Conservation (phyloP, 2,888 invertebrate genomes). For the Muscina levida region DNA sequence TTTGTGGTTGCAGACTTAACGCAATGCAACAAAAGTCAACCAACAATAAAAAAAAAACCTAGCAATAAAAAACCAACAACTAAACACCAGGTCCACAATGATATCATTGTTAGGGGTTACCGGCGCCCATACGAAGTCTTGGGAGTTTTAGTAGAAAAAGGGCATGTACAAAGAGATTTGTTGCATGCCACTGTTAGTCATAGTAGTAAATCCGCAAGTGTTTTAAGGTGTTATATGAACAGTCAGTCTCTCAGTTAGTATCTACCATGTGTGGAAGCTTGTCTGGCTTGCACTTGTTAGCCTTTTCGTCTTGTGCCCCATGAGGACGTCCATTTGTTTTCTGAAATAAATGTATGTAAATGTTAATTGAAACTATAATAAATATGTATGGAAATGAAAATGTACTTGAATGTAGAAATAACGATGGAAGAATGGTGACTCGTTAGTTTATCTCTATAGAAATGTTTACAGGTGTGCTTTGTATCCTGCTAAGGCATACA, state of each 20-base stretch:
- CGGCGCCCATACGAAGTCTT: slow-evolving; percentile 41
- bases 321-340: slow-evolving; percentile 33
- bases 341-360: slow-evolving; percentile 46
- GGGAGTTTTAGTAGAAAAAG: slow-evolving; percentile 48
- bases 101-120: slow-evolving; percentile 15
- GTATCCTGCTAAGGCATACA: no score
- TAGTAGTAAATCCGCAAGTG: slow-evolving; percentile 77
- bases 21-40: slow-evolving; percentile 73
- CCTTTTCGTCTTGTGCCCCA: background rate
- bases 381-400: no score
- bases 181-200: slow-evolving; percentile 67
- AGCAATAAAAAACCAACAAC: no score
- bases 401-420: no score
- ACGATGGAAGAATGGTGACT: no score
- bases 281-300: slow-evolving; percentile 43
- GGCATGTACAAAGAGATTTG: slow-evolving; percentile 68
- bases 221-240: slow-evolving; percentile 67
- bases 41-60: slow-evolving; percentile 66
- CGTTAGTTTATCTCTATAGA: no score
- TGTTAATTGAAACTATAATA: slow-evolving; percentile 59
- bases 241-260: no score
- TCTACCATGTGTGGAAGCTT: slow-evolving; percentile 40
- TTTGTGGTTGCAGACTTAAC: slow-evolving; percentile 71
- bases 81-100: slow-evolving; percentile 43
- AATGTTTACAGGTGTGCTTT: no score